A percentile compares a stretch with the other conserved stretches of the same genome.
phyloP scores from a whole-genome alignment of 2,888 invertebrate species.

The Drosophila percnosoma region DNA sequence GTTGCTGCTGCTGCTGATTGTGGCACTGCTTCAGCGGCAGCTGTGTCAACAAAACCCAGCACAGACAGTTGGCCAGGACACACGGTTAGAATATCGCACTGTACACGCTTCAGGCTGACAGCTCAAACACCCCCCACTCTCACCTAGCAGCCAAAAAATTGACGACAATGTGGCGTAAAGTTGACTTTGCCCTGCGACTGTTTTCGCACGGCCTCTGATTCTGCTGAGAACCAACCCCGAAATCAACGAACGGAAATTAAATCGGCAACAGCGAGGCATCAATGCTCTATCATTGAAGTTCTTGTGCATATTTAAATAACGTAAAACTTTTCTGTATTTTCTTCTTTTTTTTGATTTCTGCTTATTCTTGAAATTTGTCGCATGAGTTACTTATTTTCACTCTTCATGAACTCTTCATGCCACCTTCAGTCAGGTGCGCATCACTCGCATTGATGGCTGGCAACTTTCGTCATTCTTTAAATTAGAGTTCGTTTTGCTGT shows the following conservation, averaged over 20 bases:
- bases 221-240: slow-evolving; percentile 29
- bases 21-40: slow-evolving; percentile 7
- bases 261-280: slow-evolving; percentile 46
- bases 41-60: slow-evolving; percentile 52
- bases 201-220: slow-evolving; percentile 51
- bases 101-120: slow-evolving; percentile 2
- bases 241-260: slow-evolving; percentile 11
- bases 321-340: slow-evolving; percentile 2
- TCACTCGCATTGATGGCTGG: background rate
- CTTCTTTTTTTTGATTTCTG: background rate
- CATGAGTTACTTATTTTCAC: slow-evolving; percentile 3
- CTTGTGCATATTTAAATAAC: slow-evolving; percentile 7
- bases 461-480: background rate
- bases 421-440: background rate
- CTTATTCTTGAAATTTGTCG: background rate
- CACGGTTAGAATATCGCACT: slow-evolving; percentile 31
- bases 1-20: background rate
- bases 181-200: slow-evolving; percentile 66
- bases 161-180: slow-evolving; percentile 66
- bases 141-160: slow-evolving; percentile 46
- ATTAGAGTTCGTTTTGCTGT: slow-evolving; percentile 1
- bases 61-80: slow-evolving; percentile 57
- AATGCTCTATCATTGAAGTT: slow-evolving; percentile 55
- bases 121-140: slow-evolving; percentile 2
- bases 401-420: slow-evolving; percentile 1